These are phyloP conservation scores for Poecilia picta DNA, from an alignment of 2,797 vertebrate species.

Conservation along the genomic window DNA sequence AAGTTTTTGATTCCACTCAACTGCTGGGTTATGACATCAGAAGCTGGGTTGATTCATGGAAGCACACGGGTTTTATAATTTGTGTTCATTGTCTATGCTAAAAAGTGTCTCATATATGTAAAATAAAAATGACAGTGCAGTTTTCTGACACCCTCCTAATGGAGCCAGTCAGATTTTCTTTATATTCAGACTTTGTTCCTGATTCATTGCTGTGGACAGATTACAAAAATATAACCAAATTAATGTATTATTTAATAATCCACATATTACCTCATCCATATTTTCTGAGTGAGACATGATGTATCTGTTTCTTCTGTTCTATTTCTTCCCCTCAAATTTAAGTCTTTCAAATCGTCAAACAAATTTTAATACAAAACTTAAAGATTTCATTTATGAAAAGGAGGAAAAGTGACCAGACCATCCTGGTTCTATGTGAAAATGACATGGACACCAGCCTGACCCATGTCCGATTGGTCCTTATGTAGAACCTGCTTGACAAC, in stretches of 20 bases:
- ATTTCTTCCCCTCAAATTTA: background rate
- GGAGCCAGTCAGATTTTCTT: background rate
- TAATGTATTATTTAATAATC: background rate
- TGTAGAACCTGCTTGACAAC: background rate
- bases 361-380: background rate
- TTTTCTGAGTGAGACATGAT: background rate
- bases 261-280: background rate
- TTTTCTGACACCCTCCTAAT: background rate
- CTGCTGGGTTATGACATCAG: background rate
- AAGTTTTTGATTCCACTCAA: background rate
- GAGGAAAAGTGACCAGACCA: background rate
- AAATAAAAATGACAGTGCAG: background rate
- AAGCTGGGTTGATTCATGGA: background rate
- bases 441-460: background rate
- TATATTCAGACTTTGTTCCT: background rate
- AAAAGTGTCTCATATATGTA: background rate
- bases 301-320: background rate
- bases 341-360: background rate
- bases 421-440: background rate
- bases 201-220: background rate
- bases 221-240: background rate
- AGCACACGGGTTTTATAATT: constrained; percentile 1
- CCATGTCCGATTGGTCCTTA: background rate
- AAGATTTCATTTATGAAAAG: background rate
- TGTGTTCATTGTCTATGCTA: background rate